Conservation (phyloP, 2,113 vertebrate genomes). For the Grammomys dolichurus region DNA sequence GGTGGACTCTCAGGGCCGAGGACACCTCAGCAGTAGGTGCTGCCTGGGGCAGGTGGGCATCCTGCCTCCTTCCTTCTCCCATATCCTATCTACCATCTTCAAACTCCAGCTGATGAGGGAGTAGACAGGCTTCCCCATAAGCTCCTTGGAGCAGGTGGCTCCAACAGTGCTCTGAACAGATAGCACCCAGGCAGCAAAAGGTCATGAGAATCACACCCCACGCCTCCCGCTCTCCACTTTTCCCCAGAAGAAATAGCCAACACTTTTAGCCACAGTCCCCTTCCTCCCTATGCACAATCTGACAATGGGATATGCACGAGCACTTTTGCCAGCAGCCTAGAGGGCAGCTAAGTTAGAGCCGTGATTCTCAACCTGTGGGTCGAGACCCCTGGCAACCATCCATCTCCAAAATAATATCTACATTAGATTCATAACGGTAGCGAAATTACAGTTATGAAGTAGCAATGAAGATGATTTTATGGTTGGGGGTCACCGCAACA, state of each 20-base stretch:
- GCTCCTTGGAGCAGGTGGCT: neutral
- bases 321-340: neutral
- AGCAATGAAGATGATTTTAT: neutral
- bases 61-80: neutral
- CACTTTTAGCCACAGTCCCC: neutral
- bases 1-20: too few species aligned
- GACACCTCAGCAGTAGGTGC: neutral
- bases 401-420: neutral
- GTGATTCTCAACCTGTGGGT: neutral
- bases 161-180: too few species aligned
- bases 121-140: neutral
- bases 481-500: neutral
- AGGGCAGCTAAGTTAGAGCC: rapidly evolving
- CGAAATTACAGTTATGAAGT: neutral
- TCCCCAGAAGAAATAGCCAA: neutral
- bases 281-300: rapidly evolving
- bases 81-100: neutral
- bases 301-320: rapidly evolving
- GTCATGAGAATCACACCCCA: rapidly evolving
- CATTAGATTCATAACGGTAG: too few species aligned
- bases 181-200: neutral
- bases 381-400: neutral
- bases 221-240: rapidly evolving
- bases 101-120: neutral
- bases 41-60: too few species aligned